Conservation (phyloP, 30 jellyfish, hydroid and myxozoan species). For the Hydractinia symbiolongicarpus region DNA sequence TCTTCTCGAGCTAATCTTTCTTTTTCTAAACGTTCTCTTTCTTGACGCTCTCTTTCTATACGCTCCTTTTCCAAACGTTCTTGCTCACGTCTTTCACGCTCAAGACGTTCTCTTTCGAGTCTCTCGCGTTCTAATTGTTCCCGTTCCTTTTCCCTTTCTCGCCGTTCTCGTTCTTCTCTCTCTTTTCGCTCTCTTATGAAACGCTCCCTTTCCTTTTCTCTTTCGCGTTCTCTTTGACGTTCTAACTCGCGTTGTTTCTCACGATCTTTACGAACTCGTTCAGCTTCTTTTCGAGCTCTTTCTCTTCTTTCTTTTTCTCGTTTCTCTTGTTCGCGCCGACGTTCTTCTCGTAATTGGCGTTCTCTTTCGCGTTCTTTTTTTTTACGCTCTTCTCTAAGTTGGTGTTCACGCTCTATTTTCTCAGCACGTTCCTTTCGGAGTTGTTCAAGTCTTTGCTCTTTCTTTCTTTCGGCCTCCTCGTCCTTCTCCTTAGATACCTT, state of each 20-base stretch:
- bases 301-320: constrained; percentile 87
- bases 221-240: constrained; percentile 56
- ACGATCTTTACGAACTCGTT: constrained; percentile 65
- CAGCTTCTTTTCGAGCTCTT: constrained; percentile 87
- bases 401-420: constrained; percentile 45
- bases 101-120: constrained; percentile 61
- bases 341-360: constrained; percentile 70
- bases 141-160: constrained; percentile 75
- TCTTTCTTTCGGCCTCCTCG: background rate
- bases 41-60: constrained; percentile 78
- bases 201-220: constrained; percentile 83
- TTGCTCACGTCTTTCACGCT: constrained; percentile 71
- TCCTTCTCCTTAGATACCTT: background rate
- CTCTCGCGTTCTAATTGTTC: constrained; percentile 79
- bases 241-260: constrained; percentile 77
- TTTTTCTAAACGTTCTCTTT: constrained; percentile 75
- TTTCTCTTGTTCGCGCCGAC: constrained; percentile 74
- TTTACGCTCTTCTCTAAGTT: constrained; percentile 66
- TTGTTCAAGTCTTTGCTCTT: constrained; percentile 32
- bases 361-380: constrained; percentile 75
- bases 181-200: constrained; percentile 61
- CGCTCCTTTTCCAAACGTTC: constrained; percentile 81
- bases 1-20: constrained; percentile 70
- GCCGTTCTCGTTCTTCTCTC: constrained; percentile 74
- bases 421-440: constrained; percentile 58